These are phyloP conservation scores for Anarrhichthys ocellatus DNA, from an alignment of 2,113 vertebrate genomes.

Conservation along the genomic window DNA sequence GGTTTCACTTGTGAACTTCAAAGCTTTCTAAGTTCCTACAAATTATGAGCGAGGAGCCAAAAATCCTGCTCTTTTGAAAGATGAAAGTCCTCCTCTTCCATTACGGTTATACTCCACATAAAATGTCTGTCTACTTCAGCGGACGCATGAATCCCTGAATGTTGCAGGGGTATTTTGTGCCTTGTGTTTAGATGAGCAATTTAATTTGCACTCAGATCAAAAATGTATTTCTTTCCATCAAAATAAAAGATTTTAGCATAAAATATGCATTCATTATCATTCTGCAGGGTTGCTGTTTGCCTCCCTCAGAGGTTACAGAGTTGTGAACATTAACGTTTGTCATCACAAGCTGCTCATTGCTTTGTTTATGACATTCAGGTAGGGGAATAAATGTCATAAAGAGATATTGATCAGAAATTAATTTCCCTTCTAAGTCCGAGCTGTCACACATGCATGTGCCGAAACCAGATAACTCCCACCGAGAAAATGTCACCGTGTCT, in stretches of 20 bases:
- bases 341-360: conserved; percentile 41
- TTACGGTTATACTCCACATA: conserved; percentile 41
- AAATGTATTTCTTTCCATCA: background rate
- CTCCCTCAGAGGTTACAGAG: conserved; percentile 13
- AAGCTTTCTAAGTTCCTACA: conserved; percentile 45
- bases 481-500: conserved; percentile 72
- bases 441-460: conserved; percentile 50
- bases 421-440: conserved; percentile 69
- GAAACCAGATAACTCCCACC: conserved; percentile 67
- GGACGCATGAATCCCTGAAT: conserved; percentile 14
- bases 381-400: conserved; percentile 71
- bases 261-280: conserved; percentile 27
- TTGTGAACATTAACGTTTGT: conserved; percentile 42
- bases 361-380: conserved; percentile 62
- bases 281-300: conserved; percentile 25
- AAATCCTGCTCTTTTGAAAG: conserved; percentile 53
- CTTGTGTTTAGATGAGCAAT: conserved; percentile 8
- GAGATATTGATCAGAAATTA: conserved; percentile 75
- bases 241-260: background rate
- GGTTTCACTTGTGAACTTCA: conserved; percentile 66
- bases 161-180: conserved; percentile 15
- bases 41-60: conserved; percentile 51
- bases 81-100: conserved; percentile 54
- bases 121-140: conserved; percentile 19
- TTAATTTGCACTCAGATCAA: conserved; percentile 33